Base-by-base conservation (phyloP, 2,888 invertebrate genomes). In the Gibbula magus region DNA sequence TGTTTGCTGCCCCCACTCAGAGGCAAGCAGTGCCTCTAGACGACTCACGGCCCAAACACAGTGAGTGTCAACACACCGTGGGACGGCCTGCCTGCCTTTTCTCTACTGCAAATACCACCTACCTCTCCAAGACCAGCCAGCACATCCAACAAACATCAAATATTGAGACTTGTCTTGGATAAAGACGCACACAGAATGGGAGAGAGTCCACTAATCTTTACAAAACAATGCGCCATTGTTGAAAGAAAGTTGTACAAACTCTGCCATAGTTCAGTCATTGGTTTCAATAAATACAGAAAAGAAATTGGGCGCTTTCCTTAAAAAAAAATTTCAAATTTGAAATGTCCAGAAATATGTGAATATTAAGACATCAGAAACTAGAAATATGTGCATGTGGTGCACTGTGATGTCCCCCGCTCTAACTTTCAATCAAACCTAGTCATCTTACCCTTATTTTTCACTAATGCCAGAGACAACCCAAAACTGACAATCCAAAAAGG, bases 201-300 rank as follows among this genome's bases (percentile, higher is more conserved):
- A 35, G 20, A 70, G 35, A 70, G 39, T 10, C 20, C 32, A 32
- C 35, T 16, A 70, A 70, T 35, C 70, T 39, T 35, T n/a, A 4
- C 18, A 56, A 70, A 70, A 70, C 70, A 70, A 70, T 70, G 70
- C 35, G 18, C 70, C 70, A 35, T 70, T 70, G 70, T 70, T 35
- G 70, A 39, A 39, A 35, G 20, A 32, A 39, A 25, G 29, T 22
- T 25, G 13, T 18, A 16, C 29, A 29, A 29, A 61, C 25, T 25
- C 25, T 16, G 25, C 29, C 25, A 7, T 29, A 61, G 61, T 61
- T 61, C n/a, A 29, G 29, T 29, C 25, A 61, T 61, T 3, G 29
- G 61, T 61, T 61, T 25, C 61, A 61, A 29, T 29, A 61, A 61
- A 61, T n/a, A 61, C 8, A 29, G 25, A 29, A 61, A 25, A 61